Evolutionary conservation across 2,888 invertebrate species (phyloP), one percentile per base, ranked within the genome.

Genomic region (Perithous albicinctus): DNA sequence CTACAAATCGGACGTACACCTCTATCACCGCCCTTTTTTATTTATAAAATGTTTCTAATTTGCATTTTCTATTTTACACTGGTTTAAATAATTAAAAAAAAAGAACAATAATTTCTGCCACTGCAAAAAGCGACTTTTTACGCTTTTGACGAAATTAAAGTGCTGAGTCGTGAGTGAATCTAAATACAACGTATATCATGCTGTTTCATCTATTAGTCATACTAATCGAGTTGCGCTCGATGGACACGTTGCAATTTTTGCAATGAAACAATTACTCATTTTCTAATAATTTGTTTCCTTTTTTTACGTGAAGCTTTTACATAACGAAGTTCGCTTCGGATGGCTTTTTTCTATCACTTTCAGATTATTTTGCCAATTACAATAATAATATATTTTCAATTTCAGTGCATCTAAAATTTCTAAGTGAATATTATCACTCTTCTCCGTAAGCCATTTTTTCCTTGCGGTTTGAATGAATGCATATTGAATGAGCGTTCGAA

Each of bases 11-110:
- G 32, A 56, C 41, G 35, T 18, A 46, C n/a, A 7, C 7, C 29
- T n/a, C 46, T 66, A 66, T 66, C 66, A 66, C 46, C 46, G 51
- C 51, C 23, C 10, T 38, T 26, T 74, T 26, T 61, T 59, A 70
- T 38, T 72, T 51, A 67, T 56, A 72, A 72, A 77, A 77, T 67
- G 51, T 72, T 72, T 18, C 76, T 76, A 51, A n/a, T 63, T 73
- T 43, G 46, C 54, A 38, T 54, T 66, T 20, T 51, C 59, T 74
- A 73, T 56, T 29, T 70, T 35, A 73, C 46, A 69, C 7, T 69
- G 56, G 66, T 61, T 74, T 20, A 43, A 43, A n/a, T 29, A n/a
- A n/a, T n/a, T n/a, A 2, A 26, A 66, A 3, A 43, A 59, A 29
- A 35, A 41, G 6, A 70, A 23, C 38, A 46, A 73, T 35, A 5